phyloP scores from a whole-genome alignment of 2,888 invertebrate species.

The Augiades crinisus region DNA sequence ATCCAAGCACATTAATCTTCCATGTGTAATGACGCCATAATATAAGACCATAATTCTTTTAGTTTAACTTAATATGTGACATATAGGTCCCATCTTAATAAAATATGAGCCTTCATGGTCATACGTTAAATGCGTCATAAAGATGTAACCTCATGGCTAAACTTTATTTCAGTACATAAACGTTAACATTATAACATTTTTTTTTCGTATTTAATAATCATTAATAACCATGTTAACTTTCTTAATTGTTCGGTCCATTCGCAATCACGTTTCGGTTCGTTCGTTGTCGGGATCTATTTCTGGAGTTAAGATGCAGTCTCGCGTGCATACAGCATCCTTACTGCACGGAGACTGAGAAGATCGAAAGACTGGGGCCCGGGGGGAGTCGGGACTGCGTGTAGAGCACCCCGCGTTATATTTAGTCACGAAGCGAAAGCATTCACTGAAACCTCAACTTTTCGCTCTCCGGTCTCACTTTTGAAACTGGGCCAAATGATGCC shows the following conservation, averaged over 20 bases:
- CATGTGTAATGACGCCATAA: too few species aligned
- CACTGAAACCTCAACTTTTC: constrained; percentile 73
- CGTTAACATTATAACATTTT: too few species aligned
- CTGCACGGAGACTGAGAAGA: constrained; percentile 26
- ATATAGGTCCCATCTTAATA: too few species aligned
- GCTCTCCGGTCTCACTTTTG: constrained; percentile 76
- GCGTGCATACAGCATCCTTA: constrained; percentile 33
- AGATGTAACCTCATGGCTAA: too few species aligned
- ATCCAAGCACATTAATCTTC: too few species aligned
- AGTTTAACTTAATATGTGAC: too few species aligned
- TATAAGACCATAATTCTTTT: too few species aligned
- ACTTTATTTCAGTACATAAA: too few species aligned
- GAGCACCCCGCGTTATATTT: constrained; percentile 60
- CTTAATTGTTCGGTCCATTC: neutral
- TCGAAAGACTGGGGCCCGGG: constrained; percentile 28
- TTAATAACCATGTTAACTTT: neutral
- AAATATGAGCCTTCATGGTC: too few species aligned
- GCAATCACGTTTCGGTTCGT: too few species aligned
- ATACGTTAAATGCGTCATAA: too few species aligned
- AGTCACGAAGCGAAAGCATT: constrained; percentile 73
- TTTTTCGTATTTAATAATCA: neutral
- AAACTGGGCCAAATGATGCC: constrained; percentile 79
- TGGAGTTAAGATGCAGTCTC: constrained; percentile 8
- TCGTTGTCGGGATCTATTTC: constrained; percentile 15
- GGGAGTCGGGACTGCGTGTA: constrained; percentile 33